A percentile compares a stretch with the other conserved stretches of the same genome.
phyloP scores from a whole-genome alignment of 2,113 vertebrate species.

The Hydrochoerus hydrochaeris region DNA sequence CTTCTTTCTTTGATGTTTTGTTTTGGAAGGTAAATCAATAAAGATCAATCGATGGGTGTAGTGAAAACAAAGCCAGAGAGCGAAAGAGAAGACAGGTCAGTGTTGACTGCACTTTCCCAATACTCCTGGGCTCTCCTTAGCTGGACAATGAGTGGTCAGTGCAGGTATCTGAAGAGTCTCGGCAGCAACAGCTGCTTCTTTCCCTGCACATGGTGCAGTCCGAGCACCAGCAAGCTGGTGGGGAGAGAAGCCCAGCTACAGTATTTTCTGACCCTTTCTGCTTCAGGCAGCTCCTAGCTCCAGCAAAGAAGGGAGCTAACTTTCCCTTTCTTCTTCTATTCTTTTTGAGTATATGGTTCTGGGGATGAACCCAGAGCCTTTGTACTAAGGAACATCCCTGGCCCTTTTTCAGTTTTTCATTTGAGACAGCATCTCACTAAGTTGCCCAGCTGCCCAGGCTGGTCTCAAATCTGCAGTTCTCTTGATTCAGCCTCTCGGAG shows the following conservation, averaged over 20 bases:
- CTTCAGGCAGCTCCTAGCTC: too few relatives aligned
- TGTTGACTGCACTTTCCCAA: slow-evolving; percentile 49
- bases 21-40: neutral
- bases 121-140: slow-evolving; percentile 66
- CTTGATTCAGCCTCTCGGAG: neutral
- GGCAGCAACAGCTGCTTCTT: slow-evolving; percentile 75
- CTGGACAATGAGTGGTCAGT: slow-evolving; percentile 71
- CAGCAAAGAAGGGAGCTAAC: neutral
- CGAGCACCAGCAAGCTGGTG: slow-evolving; percentile 49
- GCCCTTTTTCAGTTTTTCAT: neutral
- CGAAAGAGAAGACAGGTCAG: neutral
- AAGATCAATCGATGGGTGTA: neutral
- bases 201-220: slow-evolving; percentile 60
- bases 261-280: neutral
- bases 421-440: neutral
- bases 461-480: neutral
- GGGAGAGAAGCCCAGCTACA: slow-evolving; percentile 60
- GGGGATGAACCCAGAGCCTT: neutral
- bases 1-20: neutral
- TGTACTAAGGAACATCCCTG: neutral
- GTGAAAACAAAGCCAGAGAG: neutral
- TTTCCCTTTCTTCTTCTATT: neutral
- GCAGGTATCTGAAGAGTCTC: slow-evolving; percentile 74
- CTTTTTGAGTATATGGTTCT: neutral
- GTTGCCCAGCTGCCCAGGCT: neutral